A percentile compares a stretch with the other conserved stretches of the same genome.
Conservation (phyloP, 2,888 invertebrate species). For the Xestia rhomboidea region DNA sequence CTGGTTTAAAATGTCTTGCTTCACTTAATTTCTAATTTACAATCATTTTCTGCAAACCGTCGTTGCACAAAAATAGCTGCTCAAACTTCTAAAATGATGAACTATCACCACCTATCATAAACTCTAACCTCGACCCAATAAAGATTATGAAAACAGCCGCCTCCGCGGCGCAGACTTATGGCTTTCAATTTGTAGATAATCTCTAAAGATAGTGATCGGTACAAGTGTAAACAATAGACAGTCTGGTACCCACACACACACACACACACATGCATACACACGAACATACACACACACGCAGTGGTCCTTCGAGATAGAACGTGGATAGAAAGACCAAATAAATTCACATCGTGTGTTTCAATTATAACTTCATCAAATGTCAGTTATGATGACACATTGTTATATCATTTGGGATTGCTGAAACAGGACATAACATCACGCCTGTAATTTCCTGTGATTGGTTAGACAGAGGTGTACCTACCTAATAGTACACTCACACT, state of each 20-base stretch:
- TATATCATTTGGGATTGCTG: neutral
- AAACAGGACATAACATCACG: no score
- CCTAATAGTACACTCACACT: no score
- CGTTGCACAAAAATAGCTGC: slow-evolving; percentile 28
- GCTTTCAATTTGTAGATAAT: slow-evolving; percentile 69
- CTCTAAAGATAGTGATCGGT: slow-evolving; percentile 63
- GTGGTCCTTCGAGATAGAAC: slow-evolving; percentile 31
- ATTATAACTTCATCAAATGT: neutral
- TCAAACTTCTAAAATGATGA: slow-evolving; percentile 37
- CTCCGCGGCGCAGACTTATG: slow-evolving; percentile 55
- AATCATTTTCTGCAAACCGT: neutral
- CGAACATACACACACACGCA: neutral
- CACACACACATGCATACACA: no score
- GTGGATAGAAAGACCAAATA: slow-evolving; percentile 37
- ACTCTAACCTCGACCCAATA: slow-evolving; percentile 62
- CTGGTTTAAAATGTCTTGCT: neutral
- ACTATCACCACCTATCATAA: slow-evolving; percentile 57
- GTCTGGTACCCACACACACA: slow-evolving; percentile 39
- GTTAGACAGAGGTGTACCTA: no score
- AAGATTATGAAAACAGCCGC: slow-evolving; percentile 63
- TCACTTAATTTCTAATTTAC: neutral
- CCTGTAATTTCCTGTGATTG: no score
- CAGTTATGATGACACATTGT: neutral
- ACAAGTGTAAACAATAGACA: slow-evolving; percentile 67
- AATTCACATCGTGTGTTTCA: slow-evolving; percentile 5